These are phyloP conservation scores for Eucriotettix oculatus DNA, from an alignment of 2,888 invertebrate genomes.

Conservation along the genomic window DNA sequence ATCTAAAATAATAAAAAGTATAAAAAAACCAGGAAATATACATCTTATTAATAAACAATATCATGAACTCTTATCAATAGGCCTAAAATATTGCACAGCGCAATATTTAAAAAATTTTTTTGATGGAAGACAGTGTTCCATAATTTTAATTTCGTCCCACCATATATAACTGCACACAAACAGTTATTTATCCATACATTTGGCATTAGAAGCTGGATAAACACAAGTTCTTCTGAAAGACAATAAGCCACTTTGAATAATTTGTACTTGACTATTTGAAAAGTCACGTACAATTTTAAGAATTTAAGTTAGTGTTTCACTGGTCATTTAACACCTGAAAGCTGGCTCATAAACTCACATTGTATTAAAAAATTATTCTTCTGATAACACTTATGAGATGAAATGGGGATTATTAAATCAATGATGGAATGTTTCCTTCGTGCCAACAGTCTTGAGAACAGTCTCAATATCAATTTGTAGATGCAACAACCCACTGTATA, in stretches of 20 bases:
- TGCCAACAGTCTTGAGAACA: too few species aligned
- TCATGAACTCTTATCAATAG: conserved; percentile 4
- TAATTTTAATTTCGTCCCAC: conserved; percentile 1
- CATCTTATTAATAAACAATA: neutral
- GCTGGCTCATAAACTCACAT: conserved; percentile 11
- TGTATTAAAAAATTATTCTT: neutral
- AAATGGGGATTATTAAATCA: conserved; percentile 6
- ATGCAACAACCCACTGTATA: too few species aligned
- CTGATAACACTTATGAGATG: neutral
- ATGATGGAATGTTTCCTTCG: neutral
- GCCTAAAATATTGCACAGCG: conserved; percentile 11
- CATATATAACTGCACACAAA: neutral
- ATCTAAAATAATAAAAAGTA: neutral
- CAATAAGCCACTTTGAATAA: conserved; percentile 3
- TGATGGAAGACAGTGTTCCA: conserved; percentile 10
- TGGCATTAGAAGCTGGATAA: neutral
- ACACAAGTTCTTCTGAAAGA: neutral
- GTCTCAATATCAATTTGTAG: too few species aligned
- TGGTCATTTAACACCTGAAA: conserved; percentile 10
- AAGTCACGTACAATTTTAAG: conserved; percentile 3
- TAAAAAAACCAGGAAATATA: neutral
- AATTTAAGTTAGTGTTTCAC: conserved; percentile 13
- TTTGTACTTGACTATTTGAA: conserved; percentile 10
- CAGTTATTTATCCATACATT: neutral
- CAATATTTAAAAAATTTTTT: conserved; percentile 3